Conservation (phyloP, 1,140 invertebrate species). For the Ceratina calcarata region DNA sequence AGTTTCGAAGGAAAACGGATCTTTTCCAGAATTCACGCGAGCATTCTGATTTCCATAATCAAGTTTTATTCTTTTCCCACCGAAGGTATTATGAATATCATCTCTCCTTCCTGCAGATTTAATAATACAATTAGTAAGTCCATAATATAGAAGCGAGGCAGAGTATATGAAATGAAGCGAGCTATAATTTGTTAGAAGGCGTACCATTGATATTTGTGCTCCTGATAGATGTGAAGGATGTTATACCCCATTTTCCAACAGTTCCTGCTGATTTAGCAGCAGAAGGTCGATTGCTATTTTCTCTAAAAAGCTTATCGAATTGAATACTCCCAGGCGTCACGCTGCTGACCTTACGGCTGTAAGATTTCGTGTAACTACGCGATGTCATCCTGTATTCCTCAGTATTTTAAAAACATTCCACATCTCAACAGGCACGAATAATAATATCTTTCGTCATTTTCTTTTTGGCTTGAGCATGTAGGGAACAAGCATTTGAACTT, state of each 20-base stretch:
- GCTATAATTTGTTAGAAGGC: background rate
- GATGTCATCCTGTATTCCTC: conserved; percentile 78
- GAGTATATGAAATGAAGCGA: background rate
- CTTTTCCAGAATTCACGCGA: conserved; percentile 68
- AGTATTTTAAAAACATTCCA: conserved; percentile 54
- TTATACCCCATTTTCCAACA: conserved; percentile 95
- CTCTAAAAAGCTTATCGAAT: conserved; percentile 89
- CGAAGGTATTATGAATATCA: conserved; percentile 70
- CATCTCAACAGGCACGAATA: conserved; percentile 66
- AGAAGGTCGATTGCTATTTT: conserved; percentile 92
- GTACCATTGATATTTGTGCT: conserved; percentile 87
- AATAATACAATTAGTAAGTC: background rate
- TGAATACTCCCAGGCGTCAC: conserved; percentile 84
- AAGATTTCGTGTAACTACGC: conserved; percentile 82
- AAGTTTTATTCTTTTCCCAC: conserved; percentile 73
- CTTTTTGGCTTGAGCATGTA: conserved; percentile 29
- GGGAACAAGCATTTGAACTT: conserved; percentile 25
- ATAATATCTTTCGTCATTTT: conserved; percentile 63
- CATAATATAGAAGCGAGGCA: background rate
- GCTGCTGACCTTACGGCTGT: conserved; percentile 79
- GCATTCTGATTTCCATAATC: conserved; percentile 78
- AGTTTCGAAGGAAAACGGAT: conserved; percentile 79
- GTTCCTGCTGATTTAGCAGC: conserved; percentile 93
- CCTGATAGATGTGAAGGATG: conserved; percentile 94
- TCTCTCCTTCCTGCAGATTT: conserved; percentile 70